Base-by-base conservation (phyloP, 2,113 vertebrate genomes). In the Coregonus clupeaformis region DNA sequence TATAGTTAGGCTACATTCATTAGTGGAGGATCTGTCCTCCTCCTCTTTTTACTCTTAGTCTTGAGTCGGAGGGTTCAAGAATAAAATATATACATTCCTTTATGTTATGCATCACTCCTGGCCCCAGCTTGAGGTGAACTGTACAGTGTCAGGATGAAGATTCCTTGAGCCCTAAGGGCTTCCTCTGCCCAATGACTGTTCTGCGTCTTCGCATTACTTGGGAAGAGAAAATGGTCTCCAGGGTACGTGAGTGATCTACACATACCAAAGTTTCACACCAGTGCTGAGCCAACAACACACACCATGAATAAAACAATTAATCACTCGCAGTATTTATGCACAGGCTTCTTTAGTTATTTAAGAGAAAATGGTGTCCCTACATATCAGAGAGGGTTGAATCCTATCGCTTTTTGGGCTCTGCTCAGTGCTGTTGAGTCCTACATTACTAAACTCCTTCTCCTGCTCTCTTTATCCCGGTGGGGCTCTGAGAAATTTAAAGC, bases 391-490 rank as follows among this genome's bases (percentile, higher is more conserved):
- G 77, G 32, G 80, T 82, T 71, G 71, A 82, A 79, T 80, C 73
- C 66, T 72, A 52, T 30, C 80, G 82, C 71, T 83, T 81, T 79
- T 78, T 83, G 81, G 81, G 81, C 71, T 77, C 68, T 80, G 74
- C 75, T 80, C 9, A 42, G 78, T 88, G 72, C 72, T 60, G n/a
- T 22, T 60, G 2, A 3, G 16, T 52, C 49, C 49, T 52, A 18
- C 49, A 52, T 14, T 5, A 5, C 16, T 52, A 52, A 52, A 18
- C 57, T 47, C 55, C 73, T 77, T 79, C 60, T 80, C 42, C 81
- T 85, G 76, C 84, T 83, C 80, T 60, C 73, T 77, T 59, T 55
- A 22, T 63, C 80, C 85, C 59, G 68, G 27, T 69, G 78, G 77
- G 85, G 84, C 77, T 80, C 77, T 60, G 75, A 1, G 22, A 80